These are phyloP conservation scores for Drosophila bunnanda DNA, from an alignment of 2,888 invertebrate genomes.

Conservation along the genomic window DNA sequence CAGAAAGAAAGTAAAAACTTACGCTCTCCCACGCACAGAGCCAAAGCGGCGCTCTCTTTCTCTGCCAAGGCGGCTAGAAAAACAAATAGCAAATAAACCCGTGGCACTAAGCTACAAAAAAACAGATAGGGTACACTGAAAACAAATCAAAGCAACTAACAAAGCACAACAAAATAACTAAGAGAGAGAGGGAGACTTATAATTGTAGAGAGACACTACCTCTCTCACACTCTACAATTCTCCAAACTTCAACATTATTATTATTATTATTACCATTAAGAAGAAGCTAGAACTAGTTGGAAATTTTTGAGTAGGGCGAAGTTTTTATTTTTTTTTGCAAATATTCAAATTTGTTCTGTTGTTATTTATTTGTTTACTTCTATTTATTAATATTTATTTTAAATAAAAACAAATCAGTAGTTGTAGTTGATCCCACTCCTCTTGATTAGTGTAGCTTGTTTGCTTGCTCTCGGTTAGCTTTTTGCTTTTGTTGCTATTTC, in stretches of 20 bases:
- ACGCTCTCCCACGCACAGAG: conserved; percentile 11
- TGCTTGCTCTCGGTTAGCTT: background rate
- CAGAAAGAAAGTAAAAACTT: conserved; percentile 19
- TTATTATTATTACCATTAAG: too few relatives aligned
- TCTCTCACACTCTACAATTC: too few relatives aligned
- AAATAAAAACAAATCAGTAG: background rate
- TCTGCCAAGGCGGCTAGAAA: background rate
- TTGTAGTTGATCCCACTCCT: background rate
- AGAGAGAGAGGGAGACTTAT: too few relatives aligned
- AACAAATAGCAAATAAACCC: conserved; percentile 1
- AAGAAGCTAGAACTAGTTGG: background rate
- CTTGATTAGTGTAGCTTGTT: background rate
- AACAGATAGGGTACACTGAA: conserved; percentile 3
- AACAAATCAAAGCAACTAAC: background rate
- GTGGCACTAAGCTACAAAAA: conserved; percentile 8
- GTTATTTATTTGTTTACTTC: background rate
- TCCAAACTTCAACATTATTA: too few relatives aligned
- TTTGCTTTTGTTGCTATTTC: background rate
- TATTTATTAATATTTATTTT: background rate
- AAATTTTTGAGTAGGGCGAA: background rate
- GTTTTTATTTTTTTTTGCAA: background rate
- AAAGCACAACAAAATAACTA: background rate
- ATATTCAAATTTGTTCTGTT: background rate
- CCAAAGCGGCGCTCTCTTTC: conserved; percentile 3
- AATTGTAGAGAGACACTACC: too few relatives aligned